These are phyloP conservation scores for Nebria ingens DNA, from an alignment of 1,140 invertebrate species.

Conservation along the genomic window DNA sequence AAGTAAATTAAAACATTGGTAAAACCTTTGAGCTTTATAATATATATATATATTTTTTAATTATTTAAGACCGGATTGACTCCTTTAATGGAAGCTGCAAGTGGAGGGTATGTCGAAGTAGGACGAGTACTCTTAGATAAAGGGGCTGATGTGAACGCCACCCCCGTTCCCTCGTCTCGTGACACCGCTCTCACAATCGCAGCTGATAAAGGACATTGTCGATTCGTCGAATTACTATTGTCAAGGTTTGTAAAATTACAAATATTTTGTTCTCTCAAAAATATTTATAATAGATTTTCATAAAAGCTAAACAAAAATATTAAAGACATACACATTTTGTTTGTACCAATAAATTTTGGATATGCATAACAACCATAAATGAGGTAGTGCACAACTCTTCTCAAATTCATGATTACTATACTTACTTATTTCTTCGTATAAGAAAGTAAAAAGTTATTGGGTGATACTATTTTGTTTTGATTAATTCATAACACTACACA, in stretches of 20 bases:
- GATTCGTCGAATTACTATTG: constrained; percentile 85
- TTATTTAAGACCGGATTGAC: constrained; percentile 74
- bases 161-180: constrained; percentile 92
- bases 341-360: too few species aligned
- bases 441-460: too few species aligned
- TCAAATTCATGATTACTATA: too few species aligned
- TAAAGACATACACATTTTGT: too few species aligned
- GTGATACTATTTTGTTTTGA: too few species aligned
- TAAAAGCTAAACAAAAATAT: too few species aligned
- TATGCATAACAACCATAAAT: too few species aligned
- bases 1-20: constrained; percentile 45
- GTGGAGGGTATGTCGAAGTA: constrained; percentile 97
- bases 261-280: constrained; percentile 1
- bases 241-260: constrained; percentile 11
- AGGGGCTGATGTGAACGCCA: constrained; percentile 96
- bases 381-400: too few species aligned
- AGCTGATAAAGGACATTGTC: constrained; percentile 95
- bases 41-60: not conserved
- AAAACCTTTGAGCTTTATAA: not conserved
- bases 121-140: constrained; percentile 90
- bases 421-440: too few species aligned
- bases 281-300: too few species aligned
- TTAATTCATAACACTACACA: too few species aligned
- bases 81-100: constrained; percentile 98
- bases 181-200: constrained; percentile 98